Percentiles rank a stretch among this genome's conserved stretches.
Evolutionary conservation across 2,888 invertebrate genomes (phyloP).

Genomic region (Hirtodrosophila duncani): DNA sequence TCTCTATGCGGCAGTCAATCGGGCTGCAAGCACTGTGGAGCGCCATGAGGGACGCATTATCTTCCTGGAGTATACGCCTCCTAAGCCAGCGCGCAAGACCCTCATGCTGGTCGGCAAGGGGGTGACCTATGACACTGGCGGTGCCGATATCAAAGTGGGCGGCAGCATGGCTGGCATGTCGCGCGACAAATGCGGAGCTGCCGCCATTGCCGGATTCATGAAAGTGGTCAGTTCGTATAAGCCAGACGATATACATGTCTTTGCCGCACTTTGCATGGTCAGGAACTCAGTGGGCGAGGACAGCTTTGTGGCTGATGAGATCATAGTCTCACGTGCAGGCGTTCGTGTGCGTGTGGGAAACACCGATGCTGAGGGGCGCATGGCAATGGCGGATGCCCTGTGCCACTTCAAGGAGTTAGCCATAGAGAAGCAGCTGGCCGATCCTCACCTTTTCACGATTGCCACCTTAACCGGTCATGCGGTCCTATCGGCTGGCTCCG

Average conservation of each 20-base stretch:
- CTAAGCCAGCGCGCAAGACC: constrained; percentile 81
- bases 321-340: constrained; percentile 89
- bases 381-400: constrained; percentile 94
- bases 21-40: constrained; percentile 85
- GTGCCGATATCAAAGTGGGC: constrained; percentile 89
- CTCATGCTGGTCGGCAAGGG: constrained; percentile 95
- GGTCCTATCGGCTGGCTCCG: constrained; percentile 82
- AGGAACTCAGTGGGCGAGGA: constrained; percentile 94
- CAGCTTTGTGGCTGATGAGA: constrained; percentile 93
- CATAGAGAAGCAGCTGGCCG: constrained; percentile 80
- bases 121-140: constrained; percentile 93
- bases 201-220: constrained; percentile 94
- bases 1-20: constrained; percentile 87
- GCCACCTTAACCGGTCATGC: constrained; percentile 95
- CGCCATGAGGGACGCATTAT: constrained; percentile 86
- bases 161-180: constrained; percentile 93
- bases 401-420: constrained; percentile 86
- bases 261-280: constrained; percentile 90
- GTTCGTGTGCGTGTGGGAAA: constrained; percentile 92
- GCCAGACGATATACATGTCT: constrained; percentile 87
- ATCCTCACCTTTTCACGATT: constrained; percentile 92
- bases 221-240: constrained; percentile 82
- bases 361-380: constrained; percentile 96
- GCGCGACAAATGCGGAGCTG: constrained; percentile 96
- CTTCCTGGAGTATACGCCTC: constrained; percentile 88